Percentiles rank a stretch among this genome's conserved stretches.
These are phyloP conservation scores for Lophura nycthemera DNA, from an alignment of 2,113 vertebrate species.

Conservation along the genomic window DNA sequence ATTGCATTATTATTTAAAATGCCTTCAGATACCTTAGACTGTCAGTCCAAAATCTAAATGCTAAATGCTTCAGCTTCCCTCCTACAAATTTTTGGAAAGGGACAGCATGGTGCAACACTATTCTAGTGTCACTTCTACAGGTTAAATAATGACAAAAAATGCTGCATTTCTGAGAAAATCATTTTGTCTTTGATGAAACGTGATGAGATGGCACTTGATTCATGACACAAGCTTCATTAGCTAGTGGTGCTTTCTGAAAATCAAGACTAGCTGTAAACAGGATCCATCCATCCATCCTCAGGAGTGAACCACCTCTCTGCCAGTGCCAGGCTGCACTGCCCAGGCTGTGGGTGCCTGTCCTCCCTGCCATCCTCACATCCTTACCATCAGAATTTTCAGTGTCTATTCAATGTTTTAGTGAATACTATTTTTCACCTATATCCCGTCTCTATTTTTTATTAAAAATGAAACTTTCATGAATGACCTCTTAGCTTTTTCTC, in stretches of 20 bases:
- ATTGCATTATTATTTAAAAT: background rate
- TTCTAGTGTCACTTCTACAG: background rate
- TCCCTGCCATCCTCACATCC: background rate
- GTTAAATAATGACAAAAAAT: background rate
- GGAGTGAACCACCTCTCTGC: background rate
- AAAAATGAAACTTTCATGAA: background rate
- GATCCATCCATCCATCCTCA: background rate
- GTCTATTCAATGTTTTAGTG: background rate
- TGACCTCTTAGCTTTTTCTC: background rate
- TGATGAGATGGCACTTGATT: background rate
- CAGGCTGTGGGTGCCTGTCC: background rate
- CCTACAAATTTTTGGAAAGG: background rate
- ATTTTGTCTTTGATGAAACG: background rate
- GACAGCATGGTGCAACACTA: background rate
- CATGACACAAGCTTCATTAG: background rate
- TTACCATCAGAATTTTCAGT: background rate
- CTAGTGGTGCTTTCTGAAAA: background rate
- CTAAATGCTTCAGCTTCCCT: background rate
- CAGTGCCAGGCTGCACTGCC: background rate
- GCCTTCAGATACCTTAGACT: background rate
- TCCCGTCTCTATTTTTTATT: background rate
- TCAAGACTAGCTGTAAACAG: background rate
- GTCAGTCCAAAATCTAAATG: fast-evolving
- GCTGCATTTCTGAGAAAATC: background rate
- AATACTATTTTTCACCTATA: background rate